A percentile compares a stretch with the other conserved stretches of the same genome.
Evolutionary conservation across 2,113 vertebrate species (phyloP).

Genomic region (Typhlomys cinereus): DNA sequence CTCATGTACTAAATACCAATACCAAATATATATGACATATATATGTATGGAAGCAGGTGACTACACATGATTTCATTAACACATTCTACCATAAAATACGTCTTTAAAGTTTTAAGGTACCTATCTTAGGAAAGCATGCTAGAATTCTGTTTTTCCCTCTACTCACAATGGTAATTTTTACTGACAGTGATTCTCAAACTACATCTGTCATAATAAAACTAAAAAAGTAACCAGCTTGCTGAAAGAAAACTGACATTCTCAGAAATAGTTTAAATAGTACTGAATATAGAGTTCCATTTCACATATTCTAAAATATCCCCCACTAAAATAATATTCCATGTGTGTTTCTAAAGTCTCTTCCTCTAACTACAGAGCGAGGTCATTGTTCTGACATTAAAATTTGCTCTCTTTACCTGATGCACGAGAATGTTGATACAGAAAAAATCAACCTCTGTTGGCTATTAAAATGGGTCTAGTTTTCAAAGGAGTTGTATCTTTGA

Average conservation of each 20-base stretch:
- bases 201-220: constrained; percentile 82
- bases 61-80: neutral
- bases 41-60: neutral
- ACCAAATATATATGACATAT: too few species aligned
- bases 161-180: constrained; percentile 72
- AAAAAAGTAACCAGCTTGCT: constrained; percentile 82
- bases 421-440: neutral
- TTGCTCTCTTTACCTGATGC: neutral
- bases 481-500: neutral
- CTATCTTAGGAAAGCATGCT: constrained; percentile 50
- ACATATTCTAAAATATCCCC: constrained; percentile 68
- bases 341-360: constrained; percentile 43
- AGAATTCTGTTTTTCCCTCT: constrained; percentile 67
- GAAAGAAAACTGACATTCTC: constrained; percentile 80
- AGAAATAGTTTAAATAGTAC: constrained; percentile 80
- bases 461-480: neutral
- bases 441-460: neutral
- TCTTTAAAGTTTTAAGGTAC: constrained; percentile 37
- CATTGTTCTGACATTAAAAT: neutral
- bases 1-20: neutral
- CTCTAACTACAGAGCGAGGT: neutral
- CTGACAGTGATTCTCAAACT: constrained; percentile 80
- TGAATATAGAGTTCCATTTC: constrained; percentile 65
- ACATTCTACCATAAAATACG: neutral
- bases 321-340: constrained; percentile 54